Base-by-base conservation (phyloP, 1,140 invertebrate genomes). In the Frieseomelitta varia region DNA sequence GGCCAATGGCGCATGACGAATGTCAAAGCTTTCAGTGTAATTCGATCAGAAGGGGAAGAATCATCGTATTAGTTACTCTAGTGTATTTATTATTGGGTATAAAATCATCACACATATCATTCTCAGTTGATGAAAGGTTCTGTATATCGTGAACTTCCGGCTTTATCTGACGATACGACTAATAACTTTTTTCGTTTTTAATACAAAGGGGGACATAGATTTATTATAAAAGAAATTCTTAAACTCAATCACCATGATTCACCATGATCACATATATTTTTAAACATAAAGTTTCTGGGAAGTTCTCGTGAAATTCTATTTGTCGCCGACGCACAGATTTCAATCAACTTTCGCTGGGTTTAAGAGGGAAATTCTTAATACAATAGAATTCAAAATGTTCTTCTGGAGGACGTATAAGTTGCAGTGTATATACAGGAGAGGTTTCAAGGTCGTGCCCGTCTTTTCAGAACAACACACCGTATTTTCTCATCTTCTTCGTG, bases 131-230 rank as follows among this genome's bases (percentile, higher is more conserved):
- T 68, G 63, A 55, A 68, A 79, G 39, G 63, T 53, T 78, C 53
- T 67, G 55, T 12, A 68, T 78, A 67, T 68, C 27, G 21, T 55
- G 51, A 55, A 53, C 21, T 68, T 79, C 27, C 63, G 51, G 63
- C 6, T 65, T 27, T 19, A 65, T 65, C 58, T 14, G 4, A 61
- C n/a, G n/a, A n/a, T n/a, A 2, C n/a, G 14, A 61, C 19, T n/a
- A n/a, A 61, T 12, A 61, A 61, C 24, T n/a, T 61, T 4, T 39
- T 39, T 39, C 3, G 4, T 39, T 47, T 65, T 17, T 21, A 21
- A 34, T 34, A 19, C 11, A 34, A 71, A n/a, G n/a, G 47, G 51
- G n/a, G 2, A 17, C 17, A 11, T 61, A 61, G n/a, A 65, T 30
- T 19, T 30, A 30, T 27, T 27, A 27, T 30, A 21, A 19, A 30